Conservation (phyloP, 2,888 invertebrate genomes). For the Microchrysa polita region DNA sequence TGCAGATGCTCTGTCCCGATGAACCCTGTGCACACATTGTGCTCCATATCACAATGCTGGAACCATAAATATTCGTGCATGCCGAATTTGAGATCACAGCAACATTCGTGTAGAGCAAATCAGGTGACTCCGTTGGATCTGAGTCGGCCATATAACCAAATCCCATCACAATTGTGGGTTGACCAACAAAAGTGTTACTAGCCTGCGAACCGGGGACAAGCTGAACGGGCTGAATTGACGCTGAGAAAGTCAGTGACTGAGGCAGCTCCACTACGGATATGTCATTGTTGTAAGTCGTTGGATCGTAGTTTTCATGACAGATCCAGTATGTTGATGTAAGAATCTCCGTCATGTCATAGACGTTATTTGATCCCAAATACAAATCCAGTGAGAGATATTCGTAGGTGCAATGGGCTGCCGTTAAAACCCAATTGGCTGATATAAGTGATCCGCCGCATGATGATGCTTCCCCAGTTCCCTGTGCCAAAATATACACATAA, state of each 20-base stretch:
- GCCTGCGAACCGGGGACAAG: slow-evolving; percentile 55
- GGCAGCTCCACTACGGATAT: slow-evolving; percentile 46
- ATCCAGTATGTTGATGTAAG: slow-evolving; percentile 43
- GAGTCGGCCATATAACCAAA: slow-evolving; percentile 61
- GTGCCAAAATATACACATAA: slow-evolving; percentile 43
- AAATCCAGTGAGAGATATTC: slow-evolving; percentile 40
- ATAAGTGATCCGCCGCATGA: slow-evolving; percentile 49
- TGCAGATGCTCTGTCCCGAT: slow-evolving; percentile 48
- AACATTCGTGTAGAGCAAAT: slow-evolving; percentile 44
- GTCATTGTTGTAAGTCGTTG: slow-evolving; percentile 47
- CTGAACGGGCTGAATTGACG: slow-evolving; percentile 56
- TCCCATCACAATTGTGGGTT: slow-evolving; percentile 59
- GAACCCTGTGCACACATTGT: slow-evolving; percentile 51
- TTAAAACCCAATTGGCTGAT: slow-evolving; percentile 46
- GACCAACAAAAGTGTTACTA: slow-evolving; percentile 56
- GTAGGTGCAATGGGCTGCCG: slow-evolving; percentile 48
- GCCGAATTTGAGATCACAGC: slow-evolving; percentile 48
- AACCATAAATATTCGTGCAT: slow-evolving; percentile 48
- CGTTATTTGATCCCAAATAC: slow-evolving; percentile 46
- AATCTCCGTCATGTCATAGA: slow-evolving; percentile 40
- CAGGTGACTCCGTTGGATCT: slow-evolving; percentile 38
- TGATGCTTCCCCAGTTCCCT: slow-evolving; percentile 18
- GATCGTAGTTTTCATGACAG: slow-evolving; percentile 46
- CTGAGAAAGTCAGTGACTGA: slow-evolving; percentile 52
- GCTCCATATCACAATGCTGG: slow-evolving; percentile 46